These are phyloP conservation scores for Antennarius maculatus DNA, from an alignment of 2,797 vertebrate genomes.

Conservation along the genomic window DNA sequence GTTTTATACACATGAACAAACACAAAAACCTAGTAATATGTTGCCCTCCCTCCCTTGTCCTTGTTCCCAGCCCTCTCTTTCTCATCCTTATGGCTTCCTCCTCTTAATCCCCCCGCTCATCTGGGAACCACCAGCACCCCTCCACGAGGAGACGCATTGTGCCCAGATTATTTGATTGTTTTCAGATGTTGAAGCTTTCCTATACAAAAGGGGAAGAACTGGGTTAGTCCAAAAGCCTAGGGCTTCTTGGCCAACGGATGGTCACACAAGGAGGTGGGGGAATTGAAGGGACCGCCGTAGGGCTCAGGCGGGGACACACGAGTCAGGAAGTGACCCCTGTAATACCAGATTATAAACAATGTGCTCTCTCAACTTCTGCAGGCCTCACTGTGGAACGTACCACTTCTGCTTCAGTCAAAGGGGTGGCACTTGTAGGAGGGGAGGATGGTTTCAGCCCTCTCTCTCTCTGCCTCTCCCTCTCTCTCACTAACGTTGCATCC, in stretches of 20 bases:
- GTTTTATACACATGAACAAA: constrained; percentile 31
- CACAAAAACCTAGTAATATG: constrained; percentile 60
- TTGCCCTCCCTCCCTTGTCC: constrained; percentile 31
- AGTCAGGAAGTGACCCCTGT: constrained; percentile 89
- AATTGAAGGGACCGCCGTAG: constrained; percentile 53
- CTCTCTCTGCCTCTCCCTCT: constrained; percentile 33
- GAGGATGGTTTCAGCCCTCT: constrained; percentile 45
- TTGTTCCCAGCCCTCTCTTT: constrained; percentile 56
- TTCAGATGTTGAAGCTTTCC: constrained; percentile 83
- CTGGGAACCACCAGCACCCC: constrained; percentile 78
- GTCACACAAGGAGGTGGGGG: constrained; percentile 42
- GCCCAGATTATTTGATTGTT: constrained; percentile 86
- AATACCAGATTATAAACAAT: constrained; percentile 85
- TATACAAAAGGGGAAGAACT: constrained; percentile 79
- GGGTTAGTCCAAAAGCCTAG: constrained; percentile 71
- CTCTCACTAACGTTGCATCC: constrained; percentile 61
- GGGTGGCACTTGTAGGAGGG: constrained; percentile 69
- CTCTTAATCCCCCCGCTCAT: constrained; percentile 79
- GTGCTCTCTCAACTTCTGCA: constrained; percentile 84
- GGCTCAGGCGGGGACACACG: constrained; percentile 76
- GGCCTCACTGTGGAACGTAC: constrained; percentile 78
- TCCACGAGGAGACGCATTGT: constrained; percentile 82
- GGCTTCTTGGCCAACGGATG: constrained; percentile 61
- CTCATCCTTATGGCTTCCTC: constrained; percentile 67
- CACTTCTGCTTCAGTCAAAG: constrained; percentile 71